Base-by-base conservation (phyloP, 2,797 vertebrate species). In the Neopelma chrysocephalum region DNA sequence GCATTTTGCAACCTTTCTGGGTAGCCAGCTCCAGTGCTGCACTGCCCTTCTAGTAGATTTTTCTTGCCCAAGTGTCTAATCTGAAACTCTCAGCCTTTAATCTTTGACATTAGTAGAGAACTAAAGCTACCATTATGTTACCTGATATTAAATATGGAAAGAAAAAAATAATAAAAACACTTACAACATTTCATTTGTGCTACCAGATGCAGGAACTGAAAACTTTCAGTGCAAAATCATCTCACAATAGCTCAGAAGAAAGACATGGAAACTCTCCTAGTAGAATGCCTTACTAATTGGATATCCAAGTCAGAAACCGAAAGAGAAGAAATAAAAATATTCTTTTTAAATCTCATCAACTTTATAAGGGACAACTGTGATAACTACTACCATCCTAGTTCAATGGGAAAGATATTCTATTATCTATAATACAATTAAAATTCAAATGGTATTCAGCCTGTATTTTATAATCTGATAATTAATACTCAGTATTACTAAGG, bases 141-240 rank as follows among this genome's bases (percentile, higher is more conserved):
- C 22, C 6, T 38, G 27, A 21, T 9, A 64, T 78, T 56, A 87
- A 66, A 80, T 58, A 77, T 22, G 11, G 65, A 72, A 79, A 64
- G 23, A 19, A 25, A 61, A 73, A 57, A 22, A 12, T 4, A 1
- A 62, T 48, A 42, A 56, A 88, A 53, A 5, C 14, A 88, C 77
- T 93, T 90, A 85, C 48, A 95, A 60, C 32, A 81, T 57, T 65
- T 88, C 21, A 68, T 94, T 90, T 88, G 65, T 75, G 54, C n/a
- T 54, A 72, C 26, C 45, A 76, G 73, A 50, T n/a, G 26, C 34
- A 82, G 65, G 45, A 83, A 53, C 8, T 50, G 61, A 81, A 65
- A 71, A 53, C 15, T 77, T 80, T 80, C 86, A 81, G 50, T 34
- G 36, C 8, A 23, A 91, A 82, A 18, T 64, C 42, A 57, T 90